Percentiles rank a stretch among this genome's conserved stretches.
Conservation (phyloP, 1,140 invertebrate species). For the Drosophila triauraria region DNA sequence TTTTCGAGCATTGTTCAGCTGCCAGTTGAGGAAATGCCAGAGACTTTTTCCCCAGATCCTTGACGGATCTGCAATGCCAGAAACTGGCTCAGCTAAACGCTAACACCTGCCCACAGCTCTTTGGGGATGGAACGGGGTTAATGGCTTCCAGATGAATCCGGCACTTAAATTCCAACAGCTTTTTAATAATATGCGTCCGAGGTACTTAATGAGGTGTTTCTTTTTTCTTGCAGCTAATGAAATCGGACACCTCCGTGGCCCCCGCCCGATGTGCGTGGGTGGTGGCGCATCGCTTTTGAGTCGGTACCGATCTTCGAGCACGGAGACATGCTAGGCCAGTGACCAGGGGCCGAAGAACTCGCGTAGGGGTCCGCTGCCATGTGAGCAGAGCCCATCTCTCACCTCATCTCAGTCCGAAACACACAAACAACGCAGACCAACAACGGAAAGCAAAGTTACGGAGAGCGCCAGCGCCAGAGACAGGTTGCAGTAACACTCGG, state of each 20-base stretch:
- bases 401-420: conserved; percentile 26
- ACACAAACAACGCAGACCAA: conserved; percentile 10
- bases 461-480: conserved; percentile 5
- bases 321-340: conserved; percentile 47
- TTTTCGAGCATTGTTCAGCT: conserved; percentile 59
- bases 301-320: conserved; percentile 15
- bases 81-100: conserved; percentile 33
- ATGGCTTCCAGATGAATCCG: conserved; percentile 44
- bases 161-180: conserved; percentile 30
- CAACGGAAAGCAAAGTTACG: conserved; percentile 19
- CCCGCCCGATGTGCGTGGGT: conserved; percentile 42
- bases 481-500: conserved; percentile 13
- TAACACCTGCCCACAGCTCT: conserved; percentile 37
- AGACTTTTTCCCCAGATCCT: conserved; percentile 47
- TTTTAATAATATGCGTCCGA: conserved; percentile 54
- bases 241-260: conserved; percentile 60
- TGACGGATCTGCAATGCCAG: conserved; percentile 58
- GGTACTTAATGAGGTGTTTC: conserved; percentile 28
- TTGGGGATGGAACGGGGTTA: conserved; percentile 5
- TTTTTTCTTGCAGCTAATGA: conserved; percentile 75
- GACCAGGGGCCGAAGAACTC: conserved; percentile 43
- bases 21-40: conserved; percentile 49
- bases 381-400: conserved; percentile 47
- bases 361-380: conserved; percentile 60
- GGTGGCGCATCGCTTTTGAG: conserved; percentile 48